Evolutionary conservation across 2,888 invertebrate species (phyloP).

Genomic region (Stictocephala bisonia): DNA sequence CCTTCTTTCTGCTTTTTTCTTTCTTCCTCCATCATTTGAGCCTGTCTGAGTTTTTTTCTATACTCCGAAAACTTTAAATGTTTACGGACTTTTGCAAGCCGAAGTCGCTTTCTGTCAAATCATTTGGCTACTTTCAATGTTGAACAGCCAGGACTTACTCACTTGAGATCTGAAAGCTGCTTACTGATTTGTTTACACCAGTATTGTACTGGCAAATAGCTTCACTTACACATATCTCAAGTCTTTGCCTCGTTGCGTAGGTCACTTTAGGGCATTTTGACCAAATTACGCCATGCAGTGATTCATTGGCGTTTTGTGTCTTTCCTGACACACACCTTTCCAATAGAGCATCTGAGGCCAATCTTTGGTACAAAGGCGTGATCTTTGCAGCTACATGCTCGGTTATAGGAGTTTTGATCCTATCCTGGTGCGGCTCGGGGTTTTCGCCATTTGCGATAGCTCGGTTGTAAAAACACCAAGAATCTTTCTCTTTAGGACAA

Average conservation of each 20-base stretch:
- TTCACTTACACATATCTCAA: not conserved
- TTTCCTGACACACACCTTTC: constrained; percentile 18
- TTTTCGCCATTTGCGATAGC: constrained; percentile 34
- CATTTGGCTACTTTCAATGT: not conserved
- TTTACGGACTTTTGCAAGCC: constrained; percentile 8
- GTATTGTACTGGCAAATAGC: constrained; percentile 23
- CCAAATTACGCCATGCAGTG: constrained; percentile 32
- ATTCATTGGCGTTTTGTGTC: constrained; percentile 35
- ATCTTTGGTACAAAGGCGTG: constrained; percentile 23
- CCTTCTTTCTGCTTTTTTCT: constrained; percentile 19
- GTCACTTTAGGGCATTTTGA: constrained; percentile 21
- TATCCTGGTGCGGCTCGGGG: constrained; percentile 2
- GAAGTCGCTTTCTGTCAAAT: constrained; percentile 19
- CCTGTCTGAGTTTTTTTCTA: constrained; percentile 24
- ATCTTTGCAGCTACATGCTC: constrained; percentile 27
- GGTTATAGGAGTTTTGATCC: constrained; percentile 29
- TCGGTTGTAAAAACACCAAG: constrained; percentile 40
- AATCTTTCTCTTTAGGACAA: constrained; percentile 27
- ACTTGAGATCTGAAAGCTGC: not conserved
- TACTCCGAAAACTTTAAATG: constrained; percentile 24
- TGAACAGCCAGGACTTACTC: constrained; percentile 1
- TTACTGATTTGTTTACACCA: not conserved
- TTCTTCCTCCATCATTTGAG: constrained; percentile 4
- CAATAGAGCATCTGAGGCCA: constrained; percentile 2
- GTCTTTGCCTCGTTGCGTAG: constrained; percentile 24